These are phyloP conservation scores for Limnephilus rhombicus DNA, from an alignment of 2,888 invertebrate genomes.

Conservation along the genomic window DNA sequence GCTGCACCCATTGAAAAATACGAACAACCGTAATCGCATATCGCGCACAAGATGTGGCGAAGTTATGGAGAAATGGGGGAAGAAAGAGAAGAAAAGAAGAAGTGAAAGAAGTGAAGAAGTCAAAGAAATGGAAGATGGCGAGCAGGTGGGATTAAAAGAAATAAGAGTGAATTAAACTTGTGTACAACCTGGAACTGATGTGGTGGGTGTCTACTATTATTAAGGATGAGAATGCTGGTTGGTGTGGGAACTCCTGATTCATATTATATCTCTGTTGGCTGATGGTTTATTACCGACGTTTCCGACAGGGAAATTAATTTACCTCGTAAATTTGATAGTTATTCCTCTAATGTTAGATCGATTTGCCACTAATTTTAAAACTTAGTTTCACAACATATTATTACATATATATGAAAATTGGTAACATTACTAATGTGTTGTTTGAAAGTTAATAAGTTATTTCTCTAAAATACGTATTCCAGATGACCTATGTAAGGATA, in stretches of 20 bases:
- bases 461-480: background rate
- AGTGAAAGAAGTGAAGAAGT: background rate
- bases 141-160: constrained; percentile 9
- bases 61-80: constrained; percentile 22
- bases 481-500: no score
- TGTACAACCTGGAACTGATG: background rate
- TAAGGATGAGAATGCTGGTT: background rate
- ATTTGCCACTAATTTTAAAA: background rate
- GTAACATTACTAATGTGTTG: background rate
- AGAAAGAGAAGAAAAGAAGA: background rate
- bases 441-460: background rate
- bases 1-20: constrained; percentile 13
- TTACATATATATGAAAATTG: background rate
- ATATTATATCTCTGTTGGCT: background rate
- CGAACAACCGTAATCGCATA: constrained; percentile 21
- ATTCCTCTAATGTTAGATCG: background rate
- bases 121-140: background rate
- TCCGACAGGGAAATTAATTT: background rate
- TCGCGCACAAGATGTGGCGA: constrained; percentile 19
- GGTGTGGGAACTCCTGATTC: background rate
- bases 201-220: background rate
- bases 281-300: background rate
- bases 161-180: constrained; percentile 6
- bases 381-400: background rate
- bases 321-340: background rate